These are phyloP conservation scores for Talpa occidentalis DNA, from an alignment of 2,113 vertebrate species.

Conservation along the genomic window DNA sequence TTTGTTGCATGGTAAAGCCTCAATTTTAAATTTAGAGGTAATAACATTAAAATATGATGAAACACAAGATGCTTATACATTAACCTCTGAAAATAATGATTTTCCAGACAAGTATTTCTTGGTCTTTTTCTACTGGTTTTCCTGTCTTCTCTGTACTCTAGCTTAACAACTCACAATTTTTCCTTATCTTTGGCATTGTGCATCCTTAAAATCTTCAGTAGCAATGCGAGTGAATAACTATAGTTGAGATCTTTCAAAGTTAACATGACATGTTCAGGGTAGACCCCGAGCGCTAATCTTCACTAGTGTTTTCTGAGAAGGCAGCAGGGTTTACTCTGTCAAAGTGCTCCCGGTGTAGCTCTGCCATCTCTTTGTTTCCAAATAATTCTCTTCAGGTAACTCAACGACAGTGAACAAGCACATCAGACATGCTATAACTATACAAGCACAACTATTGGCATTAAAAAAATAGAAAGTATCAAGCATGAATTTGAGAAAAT, in stretches of 20 bases:
- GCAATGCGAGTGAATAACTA: background rate
- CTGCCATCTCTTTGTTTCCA: conserved; percentile 55
- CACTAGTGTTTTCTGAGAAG: conserved; percentile 36
- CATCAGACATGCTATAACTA: background rate
- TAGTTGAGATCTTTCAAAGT: conserved; percentile 40
- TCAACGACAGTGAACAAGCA: conserved; percentile 5
- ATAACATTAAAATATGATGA: conserved; percentile 12
- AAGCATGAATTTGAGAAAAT: conserved; percentile 50
- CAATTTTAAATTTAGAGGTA: background rate
- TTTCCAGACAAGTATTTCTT: background rate
- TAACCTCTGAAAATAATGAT: background rate
- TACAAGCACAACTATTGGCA: conserved; percentile 1
- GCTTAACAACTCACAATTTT: background rate
- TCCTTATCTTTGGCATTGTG: conserved; percentile 25
- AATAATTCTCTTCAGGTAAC: conserved; percentile 59
- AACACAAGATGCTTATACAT: background rate
- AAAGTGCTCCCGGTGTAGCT: background rate
- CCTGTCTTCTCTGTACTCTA: background rate
- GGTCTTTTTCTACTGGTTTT: background rate
- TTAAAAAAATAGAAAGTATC: background rate
- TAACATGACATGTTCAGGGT: conserved; percentile 20
- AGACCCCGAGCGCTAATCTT: conserved; percentile 33
- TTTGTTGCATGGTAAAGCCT: background rate
- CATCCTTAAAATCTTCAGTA: conserved; percentile 52
- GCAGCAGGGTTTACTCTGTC: conserved; percentile 44